Conservation (phyloP, 2,888 invertebrate genomes). For the Agrotis puta region DNA sequence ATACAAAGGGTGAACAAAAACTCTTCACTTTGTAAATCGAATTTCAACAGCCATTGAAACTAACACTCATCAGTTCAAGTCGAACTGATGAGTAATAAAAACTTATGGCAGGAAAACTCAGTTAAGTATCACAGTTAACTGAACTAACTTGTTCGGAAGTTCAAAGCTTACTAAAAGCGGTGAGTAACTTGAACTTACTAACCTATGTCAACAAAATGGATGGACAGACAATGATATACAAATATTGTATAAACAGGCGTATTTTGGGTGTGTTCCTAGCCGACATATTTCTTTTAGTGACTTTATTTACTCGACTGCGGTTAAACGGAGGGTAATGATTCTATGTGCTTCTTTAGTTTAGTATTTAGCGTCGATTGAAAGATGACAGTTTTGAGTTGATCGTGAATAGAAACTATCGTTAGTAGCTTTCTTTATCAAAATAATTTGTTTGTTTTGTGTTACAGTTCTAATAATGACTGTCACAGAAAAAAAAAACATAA, state of each 20-base stretch:
- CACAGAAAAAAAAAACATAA: too few relatives aligned
- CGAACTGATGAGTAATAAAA: neutral
- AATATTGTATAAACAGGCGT: constrained; percentile 62
- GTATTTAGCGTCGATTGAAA: too few relatives aligned
- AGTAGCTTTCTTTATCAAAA: too few relatives aligned
- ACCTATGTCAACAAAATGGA: constrained; percentile 60
- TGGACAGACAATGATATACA: constrained; percentile 72
- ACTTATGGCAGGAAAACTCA: neutral
- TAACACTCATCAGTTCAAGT: neutral
- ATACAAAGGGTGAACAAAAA: too few relatives aligned
- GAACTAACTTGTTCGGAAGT: constrained; percentile 19
- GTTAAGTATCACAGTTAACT: constrained; percentile 3
- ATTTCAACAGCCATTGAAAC: neutral
- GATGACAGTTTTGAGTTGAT: too few relatives aligned
- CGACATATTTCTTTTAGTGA: neutral
- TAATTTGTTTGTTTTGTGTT: too few relatives aligned
- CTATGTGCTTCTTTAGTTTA: neutral
- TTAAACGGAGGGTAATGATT: neutral
- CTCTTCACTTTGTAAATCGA: neutral
- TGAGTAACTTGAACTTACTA: constrained; percentile 30
- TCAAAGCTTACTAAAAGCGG: constrained; percentile 46
- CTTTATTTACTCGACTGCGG: constrained; percentile 4
- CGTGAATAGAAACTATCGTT: too few relatives aligned
- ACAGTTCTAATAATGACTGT: too few relatives aligned
- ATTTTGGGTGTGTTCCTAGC: constrained; percentile 31